Percentiles rank a stretch among this genome's conserved stretches.
Evolutionary conservation across 1,140 invertebrate species (phyloP).

Genomic region (Drosophila lacteicornis): DNA sequence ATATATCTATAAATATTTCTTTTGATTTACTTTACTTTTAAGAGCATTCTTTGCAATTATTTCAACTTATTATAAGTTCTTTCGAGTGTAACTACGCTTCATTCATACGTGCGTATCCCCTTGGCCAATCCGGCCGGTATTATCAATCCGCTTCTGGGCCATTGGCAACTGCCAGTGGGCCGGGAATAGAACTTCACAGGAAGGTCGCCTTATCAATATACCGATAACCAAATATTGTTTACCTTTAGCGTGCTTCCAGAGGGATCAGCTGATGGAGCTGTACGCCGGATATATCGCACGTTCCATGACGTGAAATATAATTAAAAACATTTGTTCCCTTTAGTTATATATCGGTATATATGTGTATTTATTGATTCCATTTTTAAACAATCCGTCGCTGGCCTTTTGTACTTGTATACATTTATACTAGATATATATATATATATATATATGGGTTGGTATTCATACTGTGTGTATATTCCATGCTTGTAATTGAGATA

Average conservation of each 20-base stretch:
- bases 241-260: not conserved
- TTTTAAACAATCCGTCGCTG: conserved; percentile 23
- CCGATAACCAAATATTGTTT: conserved; percentile 36
- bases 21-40: too few relatives aligned
- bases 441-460: conserved; percentile 14
- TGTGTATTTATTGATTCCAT: conserved; percentile 48
- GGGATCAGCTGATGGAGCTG: conserved; percentile 24
- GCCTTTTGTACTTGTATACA: conserved; percentile 52
- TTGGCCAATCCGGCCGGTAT: conserved; percentile 1
- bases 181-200: conserved; percentile 15
- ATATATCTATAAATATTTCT: too few relatives aligned
- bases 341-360: conserved; percentile 30
- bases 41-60: too few relatives aligned
- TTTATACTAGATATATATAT: conserved; percentile 34
- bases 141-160: conserved; percentile 30
- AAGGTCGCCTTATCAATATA: conserved; percentile 42
- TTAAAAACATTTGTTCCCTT: not conserved
- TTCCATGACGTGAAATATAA: not conserved
- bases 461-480: conserved; percentile 14
- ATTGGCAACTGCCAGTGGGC: conserved; percentile 37
- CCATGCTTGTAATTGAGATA: conserved; percentile 24
- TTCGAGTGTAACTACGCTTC: conserved; percentile 22
- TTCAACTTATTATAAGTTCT: not conserved
- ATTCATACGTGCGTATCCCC: conserved; percentile 26
- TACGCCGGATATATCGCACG: conserved; percentile 7